Base-by-base conservation (phyloP, 1,140 invertebrate genomes). In the Drosophila kanapiae region DNA sequence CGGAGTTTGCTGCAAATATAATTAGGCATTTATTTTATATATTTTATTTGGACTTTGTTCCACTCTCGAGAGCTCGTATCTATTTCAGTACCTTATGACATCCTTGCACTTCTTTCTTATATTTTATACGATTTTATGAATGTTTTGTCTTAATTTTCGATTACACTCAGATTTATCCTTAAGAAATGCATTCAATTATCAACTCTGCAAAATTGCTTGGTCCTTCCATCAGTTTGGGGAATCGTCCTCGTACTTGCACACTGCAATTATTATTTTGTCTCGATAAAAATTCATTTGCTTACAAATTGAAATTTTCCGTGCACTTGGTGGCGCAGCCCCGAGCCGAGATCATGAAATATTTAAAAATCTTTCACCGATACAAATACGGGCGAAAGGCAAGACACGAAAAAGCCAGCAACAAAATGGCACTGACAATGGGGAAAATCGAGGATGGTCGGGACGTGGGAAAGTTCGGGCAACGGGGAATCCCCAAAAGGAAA, bases 341-440 rank as follows among this genome's bases (percentile, higher is more conserved):
- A 51, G 42, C 38, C 16, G 61, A 59, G 45, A 49, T 53, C 63
- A 76, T 86, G 61, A 87, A 86, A 83, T 80, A 87, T 87, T 87
- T 87, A 87, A 87, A 88, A 72, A 76, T 90, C 78, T 49, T 75
- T 40, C 47, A 45, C 59, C 75, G 78, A 91, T 81, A 79, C 74
- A 83, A 80, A 65, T 68, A 29, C 38, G 54, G 48, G 37, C n/a
- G 48, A 43, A 77, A 77, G 61, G 48, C 45, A 57, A 67, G 58
- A 43, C 37, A 70, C 11, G 42, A 75, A 80, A 61, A 75, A 62
- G 48, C 35, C 35, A 75, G 51, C 84, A 84, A 49, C 70, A 74
- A 60, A 70, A 75, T 67, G 69, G 78, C 84, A 80, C 80, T 54
- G 67, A 57, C 70, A 76, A 76, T 70, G 56, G 62, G 35, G 43